Base-by-base conservation (phyloP, 2,888 invertebrate genomes). In the Thereva nobilitata region DNA sequence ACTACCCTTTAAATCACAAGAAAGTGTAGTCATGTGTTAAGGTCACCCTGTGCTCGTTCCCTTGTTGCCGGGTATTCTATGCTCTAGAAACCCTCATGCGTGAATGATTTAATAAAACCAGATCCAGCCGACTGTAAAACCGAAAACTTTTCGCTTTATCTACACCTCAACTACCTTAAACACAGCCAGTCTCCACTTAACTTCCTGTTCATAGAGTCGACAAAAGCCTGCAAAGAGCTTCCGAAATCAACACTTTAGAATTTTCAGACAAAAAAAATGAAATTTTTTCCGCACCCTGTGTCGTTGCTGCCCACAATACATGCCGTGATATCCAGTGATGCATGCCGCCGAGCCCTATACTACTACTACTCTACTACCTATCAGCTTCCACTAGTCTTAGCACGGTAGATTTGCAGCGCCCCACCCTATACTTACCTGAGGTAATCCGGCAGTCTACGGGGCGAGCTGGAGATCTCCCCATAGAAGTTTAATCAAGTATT, bases 61-160 rank as follows among this genome's bases (percentile, higher is more conserved):
- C 35, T 47, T 47, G 10, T 59, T 5, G 57, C 12, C 42, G 10
- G 45, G 45, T 23, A 23, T 23, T 23, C 23, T 23, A 2, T 23
- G 23, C 23, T 23, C 23, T 23, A 23, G 23, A 23, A 45, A 61
- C 7, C 41, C 61, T 41, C 61, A 61, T 61, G 61, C 41, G 61
- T 61, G 50, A 61, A 61, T 61, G 61, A 61, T 61, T 61, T 61
- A 61, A 61, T 61, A 59, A 59, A 61, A 50, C 42, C 50, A 40
- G 41, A 50, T 35, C 50, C 61, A 61, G 10, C 61, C 61, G 41
- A 47, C 49, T 61, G 61, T 61, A 61, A 61, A 61, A 61, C 61
- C 61, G 61, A 61, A 61, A 61, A 61, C 38, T 61, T 61, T 61
- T 61, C 61, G 41, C 40, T 40, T 50, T 50, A 50, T 50, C 45